phyloP scores from a whole-genome alignment of 2,113 vertebrate species.

The Pitta sordida region DNA sequence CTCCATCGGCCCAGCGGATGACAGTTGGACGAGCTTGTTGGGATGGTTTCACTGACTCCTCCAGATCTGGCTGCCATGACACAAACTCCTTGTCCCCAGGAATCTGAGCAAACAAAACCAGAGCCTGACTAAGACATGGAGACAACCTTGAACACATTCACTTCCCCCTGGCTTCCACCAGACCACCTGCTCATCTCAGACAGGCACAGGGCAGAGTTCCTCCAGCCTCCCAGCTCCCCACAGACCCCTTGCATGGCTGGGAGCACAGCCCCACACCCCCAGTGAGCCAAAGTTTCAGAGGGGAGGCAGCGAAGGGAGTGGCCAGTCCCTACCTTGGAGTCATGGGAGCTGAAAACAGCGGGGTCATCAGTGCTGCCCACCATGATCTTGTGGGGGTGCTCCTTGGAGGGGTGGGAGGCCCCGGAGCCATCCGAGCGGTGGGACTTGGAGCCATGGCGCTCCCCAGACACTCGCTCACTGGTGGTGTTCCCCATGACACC shows the following conservation, averaged over 20 bases:
- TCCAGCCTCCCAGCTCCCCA: background rate
- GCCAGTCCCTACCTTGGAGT: constrained; percentile 81
- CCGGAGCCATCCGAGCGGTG: constrained; percentile 81
- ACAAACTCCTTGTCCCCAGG: constrained; percentile 88
- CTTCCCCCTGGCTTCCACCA: background rate
- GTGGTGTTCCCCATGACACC: constrained; percentile 90
- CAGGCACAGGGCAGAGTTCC: background rate
- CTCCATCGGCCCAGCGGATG: constrained; percentile 94
- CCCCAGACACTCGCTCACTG: constrained; percentile 85
- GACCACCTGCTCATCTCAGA: background rate
- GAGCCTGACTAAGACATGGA: background rate
- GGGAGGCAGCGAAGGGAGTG: background rate
- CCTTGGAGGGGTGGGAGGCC: constrained; percentile 74
- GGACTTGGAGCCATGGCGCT: constrained; percentile 87
- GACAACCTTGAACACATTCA: background rate
- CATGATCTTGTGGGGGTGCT: constrained; percentile 88
- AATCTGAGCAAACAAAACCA: constrained; percentile 71
- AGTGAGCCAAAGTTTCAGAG: background rate
- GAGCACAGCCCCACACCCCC: background rate
- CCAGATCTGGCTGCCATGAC: constrained; percentile 83
- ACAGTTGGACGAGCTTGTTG: constrained; percentile 93
- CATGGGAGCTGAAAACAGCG: constrained; percentile 88
- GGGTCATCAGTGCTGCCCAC: constrained; percentile 95
- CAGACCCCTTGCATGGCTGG: background rate
- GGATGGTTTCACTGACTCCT: constrained; percentile 83